Evolutionary conservation across 2,113 vertebrate genomes (phyloP).

Genomic region (Nanorana parkeri): DNA sequence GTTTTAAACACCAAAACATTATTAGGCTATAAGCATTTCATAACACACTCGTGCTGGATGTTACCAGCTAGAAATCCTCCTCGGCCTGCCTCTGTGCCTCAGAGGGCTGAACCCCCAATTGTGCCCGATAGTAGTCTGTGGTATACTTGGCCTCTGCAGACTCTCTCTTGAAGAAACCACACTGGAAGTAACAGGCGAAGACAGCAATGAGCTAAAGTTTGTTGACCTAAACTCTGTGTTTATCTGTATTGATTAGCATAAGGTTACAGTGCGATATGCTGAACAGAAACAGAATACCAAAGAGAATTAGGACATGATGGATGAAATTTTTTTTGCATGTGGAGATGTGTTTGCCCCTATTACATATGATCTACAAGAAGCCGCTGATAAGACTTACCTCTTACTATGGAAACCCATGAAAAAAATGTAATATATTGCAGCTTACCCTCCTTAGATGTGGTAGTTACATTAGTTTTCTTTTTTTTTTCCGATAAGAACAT

Average conservation of each 20-base stretch:
- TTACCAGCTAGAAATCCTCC: constrained; percentile 70
- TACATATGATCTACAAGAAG: no score
- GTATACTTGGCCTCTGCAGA: constrained; percentile 76
- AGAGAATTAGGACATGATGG: no score
- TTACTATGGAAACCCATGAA: no score
- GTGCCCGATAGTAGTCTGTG: constrained; percentile 85
- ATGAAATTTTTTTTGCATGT: no score
- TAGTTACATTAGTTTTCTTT: no score
- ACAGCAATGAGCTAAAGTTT: neutral
- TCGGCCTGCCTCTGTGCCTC: constrained; percentile 80
- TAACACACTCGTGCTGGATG: constrained; percentile 19
- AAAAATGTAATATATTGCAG: no score
- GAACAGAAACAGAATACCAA: neutral
- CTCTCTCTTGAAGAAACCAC: constrained; percentile 88
- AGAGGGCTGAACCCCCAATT: constrained; percentile 86
- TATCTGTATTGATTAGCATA: neutral
- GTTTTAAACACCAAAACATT: neutral
- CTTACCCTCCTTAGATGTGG: no score
- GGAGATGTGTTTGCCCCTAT: no score
- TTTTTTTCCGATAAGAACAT: no score
- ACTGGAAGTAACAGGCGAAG: constrained; percentile 71
- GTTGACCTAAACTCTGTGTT: neutral
- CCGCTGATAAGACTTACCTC: no score
- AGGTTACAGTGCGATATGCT: neutral
- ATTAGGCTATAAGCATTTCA: constrained; percentile 1